Conservation (phyloP, 2,888 invertebrate species). For the Acrocera orbiculus region DNA sequence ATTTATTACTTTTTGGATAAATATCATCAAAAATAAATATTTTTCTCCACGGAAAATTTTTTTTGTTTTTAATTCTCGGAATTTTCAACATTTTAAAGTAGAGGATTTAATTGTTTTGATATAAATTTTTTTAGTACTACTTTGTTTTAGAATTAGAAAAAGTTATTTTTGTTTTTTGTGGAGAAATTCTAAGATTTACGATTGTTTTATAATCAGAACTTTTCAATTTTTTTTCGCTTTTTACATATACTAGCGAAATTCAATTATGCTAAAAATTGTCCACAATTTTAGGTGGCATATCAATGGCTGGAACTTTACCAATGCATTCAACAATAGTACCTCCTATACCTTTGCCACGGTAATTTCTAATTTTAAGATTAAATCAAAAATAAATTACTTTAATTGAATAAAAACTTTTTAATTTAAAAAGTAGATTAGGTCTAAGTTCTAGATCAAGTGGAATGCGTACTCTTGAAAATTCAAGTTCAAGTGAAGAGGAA, state of each 20-base stretch:
- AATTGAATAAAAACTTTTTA: too few species aligned
- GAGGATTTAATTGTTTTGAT: too few species aligned
- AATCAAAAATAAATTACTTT: neutral
- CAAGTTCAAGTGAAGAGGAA: conserved; percentile 43
- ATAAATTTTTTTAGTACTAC: too few species aligned
- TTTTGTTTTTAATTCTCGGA: neutral
- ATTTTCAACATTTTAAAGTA: too few species aligned
- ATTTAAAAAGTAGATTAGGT: conserved; percentile 27
- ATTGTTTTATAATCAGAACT: too few species aligned
- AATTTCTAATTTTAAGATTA: conserved; percentile 8
- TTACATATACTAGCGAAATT: too few species aligned
- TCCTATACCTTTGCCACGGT: conserved; percentile 60
- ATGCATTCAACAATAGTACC: conserved; percentile 33
- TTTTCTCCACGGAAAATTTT: too few species aligned
- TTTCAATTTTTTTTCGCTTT: too few species aligned
- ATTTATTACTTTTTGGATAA: neutral
- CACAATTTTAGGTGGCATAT: conserved; percentile 30
- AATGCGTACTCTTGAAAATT: conserved; percentile 35
- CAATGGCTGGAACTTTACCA: conserved; percentile 33
- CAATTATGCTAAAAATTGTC: too few species aligned
- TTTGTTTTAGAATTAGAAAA: too few species aligned
- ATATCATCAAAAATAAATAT: too few species aligned
- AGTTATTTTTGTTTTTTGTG: neutral
- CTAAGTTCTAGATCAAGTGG: conserved; percentile 31
- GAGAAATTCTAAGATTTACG: neutral